A percentile compares a stretch with the other conserved stretches of the same genome.
These are phyloP conservation scores for Rhopalosiphum maidis DNA, from an alignment of 1,140 invertebrate species.

Conservation along the genomic window DNA sequence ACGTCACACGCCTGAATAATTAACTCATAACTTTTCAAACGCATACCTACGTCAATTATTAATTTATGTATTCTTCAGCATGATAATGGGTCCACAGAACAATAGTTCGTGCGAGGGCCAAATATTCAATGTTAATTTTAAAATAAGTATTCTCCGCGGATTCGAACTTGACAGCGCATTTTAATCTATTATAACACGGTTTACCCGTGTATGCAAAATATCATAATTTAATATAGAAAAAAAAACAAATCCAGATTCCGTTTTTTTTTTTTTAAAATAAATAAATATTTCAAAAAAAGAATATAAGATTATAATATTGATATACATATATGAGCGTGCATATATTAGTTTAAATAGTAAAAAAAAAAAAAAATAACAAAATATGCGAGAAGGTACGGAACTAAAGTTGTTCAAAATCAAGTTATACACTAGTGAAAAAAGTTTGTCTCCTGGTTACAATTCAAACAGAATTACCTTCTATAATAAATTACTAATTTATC, in stretches of 20 bases:
- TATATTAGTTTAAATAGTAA: neutral
- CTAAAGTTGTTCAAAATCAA: neutral
- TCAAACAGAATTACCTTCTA: neutral
- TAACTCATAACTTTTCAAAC: slow-evolving; percentile 5
- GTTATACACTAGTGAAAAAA: neutral
- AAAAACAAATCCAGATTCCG: neutral
- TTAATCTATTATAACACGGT: neutral
- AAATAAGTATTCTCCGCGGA: neutral
- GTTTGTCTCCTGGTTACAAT: neutral
- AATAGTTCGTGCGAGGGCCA: neutral
- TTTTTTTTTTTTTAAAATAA: too few relatives aligned
- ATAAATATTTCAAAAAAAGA: neutral
- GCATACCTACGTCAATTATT: neutral
- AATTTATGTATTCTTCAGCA: neutral
- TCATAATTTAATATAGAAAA: neutral
- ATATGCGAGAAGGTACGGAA: neutral
- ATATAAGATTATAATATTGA: neutral
- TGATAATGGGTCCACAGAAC: neutral
- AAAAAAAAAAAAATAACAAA: neutral
- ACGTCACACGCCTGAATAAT: neutral
- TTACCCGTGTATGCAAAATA: neutral
- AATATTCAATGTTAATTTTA: neutral
- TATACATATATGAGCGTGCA: neutral
- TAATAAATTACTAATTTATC: neutral
- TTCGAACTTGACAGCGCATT: neutral